These are phyloP conservation scores for Spilosoma lubricipeda DNA, from an alignment of 2,888 invertebrate species.

Conservation along the genomic window DNA sequence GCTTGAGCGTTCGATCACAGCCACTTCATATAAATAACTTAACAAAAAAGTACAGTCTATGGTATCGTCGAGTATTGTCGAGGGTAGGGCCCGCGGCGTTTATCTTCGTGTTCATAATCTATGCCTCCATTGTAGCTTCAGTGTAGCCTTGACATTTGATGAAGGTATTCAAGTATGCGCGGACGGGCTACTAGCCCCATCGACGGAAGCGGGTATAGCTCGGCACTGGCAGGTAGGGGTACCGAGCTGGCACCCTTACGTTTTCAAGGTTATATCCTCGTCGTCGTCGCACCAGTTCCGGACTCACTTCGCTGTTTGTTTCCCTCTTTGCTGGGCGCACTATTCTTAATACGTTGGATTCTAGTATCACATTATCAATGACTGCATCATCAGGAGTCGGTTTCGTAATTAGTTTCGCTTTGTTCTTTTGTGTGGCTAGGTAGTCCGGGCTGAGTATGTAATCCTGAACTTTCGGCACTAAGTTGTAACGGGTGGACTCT, in stretches of 20 bases:
- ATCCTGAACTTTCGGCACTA: slow-evolving; percentile 71
- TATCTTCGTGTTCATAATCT: slow-evolving; percentile 4
- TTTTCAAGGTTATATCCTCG: slow-evolving; percentile 84
- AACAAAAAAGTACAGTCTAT: slow-evolving; percentile 67
- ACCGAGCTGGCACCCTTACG: slow-evolving; percentile 81
- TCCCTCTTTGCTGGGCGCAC: slow-evolving; percentile 68
- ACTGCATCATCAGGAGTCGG: slow-evolving; percentile 73
- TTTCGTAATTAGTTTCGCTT: slow-evolving; percentile 77
- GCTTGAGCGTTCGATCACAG: slow-evolving; percentile 79
- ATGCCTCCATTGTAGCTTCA: slow-evolving; percentile 60
- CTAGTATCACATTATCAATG: slow-evolving; percentile 78
- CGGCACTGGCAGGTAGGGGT: slow-evolving; percentile 80
- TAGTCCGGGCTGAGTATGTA: slow-evolving; percentile 72
- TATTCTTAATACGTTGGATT: slow-evolving; percentile 79
- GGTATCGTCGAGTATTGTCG: slow-evolving; percentile 53
- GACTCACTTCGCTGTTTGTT: slow-evolving; percentile 56
- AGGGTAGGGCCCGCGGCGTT: slow-evolving; percentile 62
- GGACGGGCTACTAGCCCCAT: slow-evolving; percentile 76
- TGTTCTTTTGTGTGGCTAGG: slow-evolving; percentile 72
- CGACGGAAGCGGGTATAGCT: slow-evolving; percentile 79
- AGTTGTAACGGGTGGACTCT: slow-evolving; percentile 70
- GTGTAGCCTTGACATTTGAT: slow-evolving; percentile 81
- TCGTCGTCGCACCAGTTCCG: slow-evolving; percentile 71
- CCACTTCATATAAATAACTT: slow-evolving; percentile 76
- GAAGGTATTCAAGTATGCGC: slow-evolving; percentile 48